phyloP scores from a whole-genome alignment of 2,113 vertebrate genomes.

The zebrafish (Danio rerio) region DNA sequence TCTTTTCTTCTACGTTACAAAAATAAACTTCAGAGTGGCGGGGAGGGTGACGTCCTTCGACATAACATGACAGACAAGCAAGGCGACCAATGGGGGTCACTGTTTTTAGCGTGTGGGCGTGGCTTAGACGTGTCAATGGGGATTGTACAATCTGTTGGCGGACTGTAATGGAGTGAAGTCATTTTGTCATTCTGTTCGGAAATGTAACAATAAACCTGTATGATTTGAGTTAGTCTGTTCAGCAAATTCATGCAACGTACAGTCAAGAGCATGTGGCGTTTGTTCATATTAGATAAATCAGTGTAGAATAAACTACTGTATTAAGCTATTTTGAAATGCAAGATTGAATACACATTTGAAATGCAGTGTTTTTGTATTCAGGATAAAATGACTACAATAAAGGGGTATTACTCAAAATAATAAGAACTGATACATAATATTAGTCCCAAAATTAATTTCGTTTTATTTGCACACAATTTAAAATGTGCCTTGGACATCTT shows the following conservation, averaged over 20 bases:
- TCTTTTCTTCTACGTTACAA: constrained; percentile 70
- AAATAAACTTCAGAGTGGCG: constrained; percentile 74
- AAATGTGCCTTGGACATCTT: not conserved
- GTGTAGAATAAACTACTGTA: no score
- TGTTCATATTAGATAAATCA: not conserved
- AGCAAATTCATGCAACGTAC: not conserved
- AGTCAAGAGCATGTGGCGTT: not conserved
- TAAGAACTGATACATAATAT: no score
- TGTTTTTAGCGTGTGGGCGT: not conserved
- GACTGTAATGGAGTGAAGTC: not conserved
- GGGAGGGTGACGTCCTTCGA: constrained; percentile 2
- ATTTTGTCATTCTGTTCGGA: not conserved
- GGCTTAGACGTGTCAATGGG: not conserved
- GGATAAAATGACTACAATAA: no score
- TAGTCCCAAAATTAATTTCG: no score
- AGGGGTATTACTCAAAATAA: no score
- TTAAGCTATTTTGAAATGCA: no score
- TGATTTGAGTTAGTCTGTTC: not conserved
- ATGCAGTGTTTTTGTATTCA: no score
- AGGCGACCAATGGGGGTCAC: constrained; percentile 39
- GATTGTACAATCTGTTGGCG: not conserved
- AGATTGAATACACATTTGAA: no score
- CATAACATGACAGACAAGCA: constrained; percentile 36
- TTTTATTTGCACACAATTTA: no score
- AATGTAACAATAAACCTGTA: not conserved